These are phyloP conservation scores for Tamandua tetradactyla DNA, from an alignment of 2,797 vertebrate species.

Conservation along the genomic window DNA sequence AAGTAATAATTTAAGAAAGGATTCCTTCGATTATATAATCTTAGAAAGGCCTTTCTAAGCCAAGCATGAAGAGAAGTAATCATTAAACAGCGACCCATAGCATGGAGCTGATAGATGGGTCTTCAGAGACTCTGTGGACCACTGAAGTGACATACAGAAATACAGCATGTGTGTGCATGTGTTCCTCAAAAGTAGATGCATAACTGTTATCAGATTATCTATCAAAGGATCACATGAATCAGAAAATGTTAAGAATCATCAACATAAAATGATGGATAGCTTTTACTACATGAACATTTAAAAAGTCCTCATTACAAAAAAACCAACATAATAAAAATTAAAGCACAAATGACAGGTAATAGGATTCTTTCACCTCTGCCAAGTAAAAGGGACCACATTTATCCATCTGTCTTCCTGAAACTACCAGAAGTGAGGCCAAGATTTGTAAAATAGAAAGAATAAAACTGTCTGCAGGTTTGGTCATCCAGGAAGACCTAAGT, in stretches of 20 bases:
- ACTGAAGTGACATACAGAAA: not conserved
- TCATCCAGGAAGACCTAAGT: not conserved
- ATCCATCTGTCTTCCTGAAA: not conserved
- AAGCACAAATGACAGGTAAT: not conserved
- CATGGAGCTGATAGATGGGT: not conserved
- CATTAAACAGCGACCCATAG: not conserved
- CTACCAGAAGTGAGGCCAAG: not conserved
- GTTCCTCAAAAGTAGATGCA: not conserved
- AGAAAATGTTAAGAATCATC: slow-evolving; percentile 9
- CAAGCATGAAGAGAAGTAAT: not conserved
- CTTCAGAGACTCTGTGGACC: not conserved
- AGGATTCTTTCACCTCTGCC: not conserved
- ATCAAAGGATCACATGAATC: not conserved
- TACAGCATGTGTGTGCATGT: not conserved
- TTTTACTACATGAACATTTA: slow-evolving; percentile 25
- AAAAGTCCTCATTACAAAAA: not conserved
- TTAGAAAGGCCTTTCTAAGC: not conserved
- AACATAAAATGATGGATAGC: not conserved
- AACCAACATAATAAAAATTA: not conserved
- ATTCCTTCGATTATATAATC: slow-evolving; percentile 26
- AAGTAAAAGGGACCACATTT: not conserved
- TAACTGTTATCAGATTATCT: slow-evolving; percentile 30
- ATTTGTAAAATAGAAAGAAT: not conserved
- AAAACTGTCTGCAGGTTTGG: not conserved
- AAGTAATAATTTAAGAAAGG: not conserved